Evolutionary conservation across 2,888 invertebrate species (phyloP), one percentile per base, ranked within the genome.

Genomic region (Diarsia brunnea): DNA sequence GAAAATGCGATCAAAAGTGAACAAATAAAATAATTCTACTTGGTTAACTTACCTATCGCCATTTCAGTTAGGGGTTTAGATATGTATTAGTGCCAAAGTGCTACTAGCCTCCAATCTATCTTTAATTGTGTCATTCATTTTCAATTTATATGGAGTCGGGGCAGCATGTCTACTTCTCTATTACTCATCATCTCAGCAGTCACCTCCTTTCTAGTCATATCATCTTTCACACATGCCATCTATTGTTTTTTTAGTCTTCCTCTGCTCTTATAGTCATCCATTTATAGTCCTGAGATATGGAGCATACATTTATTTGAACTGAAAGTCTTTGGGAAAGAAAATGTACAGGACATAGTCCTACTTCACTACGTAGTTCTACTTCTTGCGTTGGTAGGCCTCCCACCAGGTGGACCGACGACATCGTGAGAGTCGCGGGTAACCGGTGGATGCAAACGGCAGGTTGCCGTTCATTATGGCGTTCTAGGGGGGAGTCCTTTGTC

Each of bases 1-100:
- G 75, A 75, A 68, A 75, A 78, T n/a, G n/a, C n/a, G 19, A 58
- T 24, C n/a, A 38, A 78, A 75, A 77, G 14, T 38, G 19, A 19
- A 68, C 31, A 31, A 49, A 31, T 21, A 16, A 43, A 49, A 78
- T 11, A 43, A 49, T 16, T 0, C 0, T 16, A 75, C n/a, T 21
- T 2, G 10, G 4, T 19, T 8, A 38, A 38, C 12, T 27, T 64
- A 27, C 53, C 24, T 74, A 11, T 11, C 16, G 24, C 16, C 21
- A 45, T 4, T 74, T n/a, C 8, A 45, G 31, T 16, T 31, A 24
- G n/a, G 10, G 12, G 45, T 63, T 45, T 53, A 31, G 0, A 19
- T 64, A n/a, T 3, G 19, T 55, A 4, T 53, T 63, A 27, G 24
- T 38, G 21, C 10, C n/a, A 75, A 51, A 24, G 14, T 10, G 2